Evolutionary conservation across 2,888 invertebrate species (phyloP).

Genomic region (Dryocosmus kuriphilus): DNA sequence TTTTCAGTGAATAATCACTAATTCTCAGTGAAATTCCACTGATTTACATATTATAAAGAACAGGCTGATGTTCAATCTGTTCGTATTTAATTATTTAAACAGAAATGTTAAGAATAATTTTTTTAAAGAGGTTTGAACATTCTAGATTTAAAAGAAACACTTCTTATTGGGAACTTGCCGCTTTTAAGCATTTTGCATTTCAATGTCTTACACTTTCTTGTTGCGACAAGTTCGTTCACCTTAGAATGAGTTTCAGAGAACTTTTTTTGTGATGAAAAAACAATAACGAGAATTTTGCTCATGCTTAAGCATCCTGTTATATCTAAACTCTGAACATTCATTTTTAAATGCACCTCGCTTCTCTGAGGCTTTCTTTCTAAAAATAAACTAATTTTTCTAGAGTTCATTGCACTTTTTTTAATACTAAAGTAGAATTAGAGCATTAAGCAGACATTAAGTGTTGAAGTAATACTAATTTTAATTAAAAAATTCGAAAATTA

Average conservation of each 20-base stretch:
- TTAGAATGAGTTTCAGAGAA: background rate
- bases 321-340: constrained; percentile 17
- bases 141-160: too few species aligned
- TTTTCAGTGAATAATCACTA: too few species aligned
- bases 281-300: background rate
- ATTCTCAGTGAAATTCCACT: too few species aligned
- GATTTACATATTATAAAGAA: too few species aligned
- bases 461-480: too few species aligned
- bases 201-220: background rate
- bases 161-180: too few species aligned
- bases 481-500: too few species aligned
- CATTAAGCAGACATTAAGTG: too few species aligned
- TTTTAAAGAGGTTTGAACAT: background rate
- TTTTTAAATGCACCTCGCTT: constrained; percentile 9
- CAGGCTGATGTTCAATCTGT: too few species aligned
- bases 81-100: background rate
- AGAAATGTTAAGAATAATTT: background rate
- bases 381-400: background rate
- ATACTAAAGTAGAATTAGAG: too few species aligned
- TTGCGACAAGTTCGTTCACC: background rate
- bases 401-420: background rate
- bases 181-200: background rate
- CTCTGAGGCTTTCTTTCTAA: background rate
- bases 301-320: background rate
- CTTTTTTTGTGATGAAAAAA: background rate